phyloP scores from a whole-genome alignment of 1,140 invertebrate species.

The Neodiprion fabricii region DNA sequence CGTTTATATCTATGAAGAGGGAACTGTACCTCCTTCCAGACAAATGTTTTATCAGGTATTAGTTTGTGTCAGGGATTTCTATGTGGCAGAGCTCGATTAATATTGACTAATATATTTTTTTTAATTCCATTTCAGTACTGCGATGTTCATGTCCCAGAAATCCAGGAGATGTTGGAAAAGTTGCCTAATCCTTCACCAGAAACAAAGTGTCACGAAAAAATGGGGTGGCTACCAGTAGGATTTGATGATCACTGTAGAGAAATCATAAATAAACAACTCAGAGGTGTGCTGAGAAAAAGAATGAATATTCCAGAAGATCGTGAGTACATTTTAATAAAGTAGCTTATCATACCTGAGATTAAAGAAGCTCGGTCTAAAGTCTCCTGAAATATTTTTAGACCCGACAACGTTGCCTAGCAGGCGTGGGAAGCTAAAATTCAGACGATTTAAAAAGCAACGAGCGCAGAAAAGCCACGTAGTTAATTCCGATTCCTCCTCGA shows the following conservation, averaged over 20 bases:
- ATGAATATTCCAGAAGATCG: constrained; percentile 59
- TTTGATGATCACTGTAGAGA: constrained; percentile 73
- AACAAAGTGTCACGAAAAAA: constrained; percentile 71
- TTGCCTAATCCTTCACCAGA: constrained; percentile 70
- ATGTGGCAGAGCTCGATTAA: no score
- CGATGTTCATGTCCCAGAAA: constrained; percentile 84
- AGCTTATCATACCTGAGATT: constrained; percentile 6
- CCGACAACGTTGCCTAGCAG: constrained; percentile 37
- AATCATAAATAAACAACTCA: constrained; percentile 70
- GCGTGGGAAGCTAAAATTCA: constrained; percentile 9
- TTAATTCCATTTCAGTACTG: constrained; percentile 68
- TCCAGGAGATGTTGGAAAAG: constrained; percentile 78
- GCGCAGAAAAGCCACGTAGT: not conserved
- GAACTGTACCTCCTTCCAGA: constrained; percentile 72
- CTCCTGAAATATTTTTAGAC: constrained; percentile 28
- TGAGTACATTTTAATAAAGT: constrained; percentile 35
- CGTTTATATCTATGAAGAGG: constrained; percentile 72
- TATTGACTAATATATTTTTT: no score
- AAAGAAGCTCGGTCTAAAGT: constrained; percentile 2
- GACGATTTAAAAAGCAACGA: not conserved
- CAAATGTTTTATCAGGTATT: constrained; percentile 85
- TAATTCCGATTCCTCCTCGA: constrained; percentile 2
- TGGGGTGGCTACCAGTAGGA: constrained; percentile 77
- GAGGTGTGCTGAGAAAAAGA: constrained; percentile 62
- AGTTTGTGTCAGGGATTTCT: constrained; percentile 23